phyloP scores from a whole-genome alignment of 1,140 invertebrate species.

The Lepidostoma basale region DNA sequence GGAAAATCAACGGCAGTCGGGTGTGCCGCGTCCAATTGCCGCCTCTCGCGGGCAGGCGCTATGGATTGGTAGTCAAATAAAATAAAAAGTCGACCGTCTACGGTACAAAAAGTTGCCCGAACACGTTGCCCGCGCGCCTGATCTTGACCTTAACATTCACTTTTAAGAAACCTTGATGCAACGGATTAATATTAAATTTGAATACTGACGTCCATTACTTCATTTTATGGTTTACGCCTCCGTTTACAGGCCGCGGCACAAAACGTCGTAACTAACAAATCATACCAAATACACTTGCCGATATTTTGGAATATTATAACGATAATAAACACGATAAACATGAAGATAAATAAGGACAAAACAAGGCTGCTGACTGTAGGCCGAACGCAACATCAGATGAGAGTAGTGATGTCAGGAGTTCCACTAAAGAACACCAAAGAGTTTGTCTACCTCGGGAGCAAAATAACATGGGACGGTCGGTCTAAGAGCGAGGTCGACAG shows the following conservation, averaged over 20 bases:
- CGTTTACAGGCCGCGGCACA: not conserved
- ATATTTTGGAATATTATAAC: no score
- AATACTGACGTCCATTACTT: constrained; percentile 22
- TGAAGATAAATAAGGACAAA: no score
- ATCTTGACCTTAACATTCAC: constrained; percentile 47
- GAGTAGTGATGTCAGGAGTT: no score
- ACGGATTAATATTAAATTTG: constrained; percentile 22
- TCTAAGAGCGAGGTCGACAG: no score
- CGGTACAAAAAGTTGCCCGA: constrained; percentile 40
- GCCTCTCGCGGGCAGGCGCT: not conserved
- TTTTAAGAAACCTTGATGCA: constrained; percentile 46
- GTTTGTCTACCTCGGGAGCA: no score
- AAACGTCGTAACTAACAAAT: constrained; percentile 2
- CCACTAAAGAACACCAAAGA: no score
- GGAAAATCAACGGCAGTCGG: constrained; percentile 4
- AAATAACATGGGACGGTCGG: no score
- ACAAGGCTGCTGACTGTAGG: no score
- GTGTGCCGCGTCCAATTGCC: not conserved
- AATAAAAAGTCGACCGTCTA: constrained; percentile 13
- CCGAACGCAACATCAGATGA: no score
- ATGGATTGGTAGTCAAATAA: not conserved
- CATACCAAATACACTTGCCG: no score
- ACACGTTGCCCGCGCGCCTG: constrained; percentile 35
- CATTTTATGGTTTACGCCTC: constrained; percentile 7
- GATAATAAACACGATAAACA: no score